Conservation (phyloP, 2,113 vertebrate genomes). For the Danio rerio region GRCz12tu NC_133178.1:13402501-13403000, state of each 20-base stretch:
- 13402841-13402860: not conserved
- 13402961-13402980: not conserved
- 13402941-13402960: not conserved
- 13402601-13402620: too few relatives aligned
- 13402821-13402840: not conserved
- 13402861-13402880: not conserved
- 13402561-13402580: too few relatives aligned
- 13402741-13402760: constrained; percentile 25
- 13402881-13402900: not conserved
- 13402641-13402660: too few relatives aligned
- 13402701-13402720: too few relatives aligned
- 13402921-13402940: not conserved
- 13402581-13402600: too few relatives aligned
- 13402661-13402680: too few relatives aligned
- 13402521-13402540: too few relatives aligned
- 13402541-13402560: too few relatives aligned
- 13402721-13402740: not conserved
- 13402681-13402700: too few relatives aligned
- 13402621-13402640: too few relatives aligned
- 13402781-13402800: not conserved
- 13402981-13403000: not conserved
- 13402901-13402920: not conserved
- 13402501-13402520: not conserved
- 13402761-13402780: constrained; percentile 14
- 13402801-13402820: constrained; percentile 9